These are phyloP conservation scores for Gyrodactylus bullatarudis DNA, from an alignment of 1,140 invertebrate genomes.

Conservation along the genomic window DNA sequence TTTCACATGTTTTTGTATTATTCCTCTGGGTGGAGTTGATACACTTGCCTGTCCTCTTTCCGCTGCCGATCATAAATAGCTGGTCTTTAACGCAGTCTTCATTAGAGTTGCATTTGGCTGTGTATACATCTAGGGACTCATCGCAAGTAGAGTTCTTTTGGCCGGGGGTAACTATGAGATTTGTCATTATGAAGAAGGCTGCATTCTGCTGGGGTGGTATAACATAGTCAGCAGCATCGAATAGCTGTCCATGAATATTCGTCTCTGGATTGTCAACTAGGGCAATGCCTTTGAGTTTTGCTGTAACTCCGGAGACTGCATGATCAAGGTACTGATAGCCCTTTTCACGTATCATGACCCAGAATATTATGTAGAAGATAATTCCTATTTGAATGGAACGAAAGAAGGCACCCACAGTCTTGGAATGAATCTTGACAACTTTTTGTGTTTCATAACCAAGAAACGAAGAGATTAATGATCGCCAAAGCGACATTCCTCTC, in stretches of 20 bases:
- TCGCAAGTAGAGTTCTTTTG: constrained; percentile 6
- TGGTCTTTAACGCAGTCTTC: constrained; percentile 4
- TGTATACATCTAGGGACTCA: neutral
- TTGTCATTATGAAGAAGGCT: constrained; percentile 8
- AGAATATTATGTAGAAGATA: neutral
- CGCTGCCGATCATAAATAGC: constrained; percentile 5
- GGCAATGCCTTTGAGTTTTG: constrained; percentile 8
- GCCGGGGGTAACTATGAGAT: constrained; percentile 5
- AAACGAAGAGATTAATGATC: too few species aligned
- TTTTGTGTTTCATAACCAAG: constrained; percentile 7
- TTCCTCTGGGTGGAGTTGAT: neutral
- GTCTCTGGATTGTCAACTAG: neutral
- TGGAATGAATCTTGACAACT: constrained; percentile 1
- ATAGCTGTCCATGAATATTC: neutral
- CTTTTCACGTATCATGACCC: constrained; percentile 7
- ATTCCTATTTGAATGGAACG: constrained; percentile 4
- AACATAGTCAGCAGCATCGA: constrained; percentile 9
- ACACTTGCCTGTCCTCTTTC: constrained; percentile 8
- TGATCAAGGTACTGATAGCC: constrained; percentile 6
- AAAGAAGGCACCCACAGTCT: constrained; percentile 1
- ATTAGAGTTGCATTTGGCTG: constrained; percentile 4
- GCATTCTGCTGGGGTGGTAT: constrained; percentile 8
- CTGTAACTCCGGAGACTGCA: constrained; percentile 3
- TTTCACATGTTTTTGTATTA: constrained; percentile 8
- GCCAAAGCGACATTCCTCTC: too few species aligned